These are phyloP conservation scores for Gasterosteus aculeatus DNA, from an alignment of 2,113 vertebrate species.

Conservation along the genomic window DNA sequence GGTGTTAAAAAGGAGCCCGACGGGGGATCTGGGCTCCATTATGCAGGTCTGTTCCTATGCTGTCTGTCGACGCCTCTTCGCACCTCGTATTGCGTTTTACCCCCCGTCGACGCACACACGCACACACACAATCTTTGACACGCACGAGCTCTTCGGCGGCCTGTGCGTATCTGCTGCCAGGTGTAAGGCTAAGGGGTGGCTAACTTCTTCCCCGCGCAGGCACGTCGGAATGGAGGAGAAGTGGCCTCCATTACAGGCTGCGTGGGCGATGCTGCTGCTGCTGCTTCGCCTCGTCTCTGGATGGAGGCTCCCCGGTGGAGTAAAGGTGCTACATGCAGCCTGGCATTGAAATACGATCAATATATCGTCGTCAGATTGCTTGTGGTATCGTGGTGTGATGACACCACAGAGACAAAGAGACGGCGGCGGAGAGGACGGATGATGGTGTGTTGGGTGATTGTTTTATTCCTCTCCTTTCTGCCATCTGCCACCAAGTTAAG, in stretches of 20 bases:
- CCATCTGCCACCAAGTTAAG: conserved; percentile 1
- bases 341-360: conserved; percentile 17
- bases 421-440: background rate
- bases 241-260: conserved; percentile 51
- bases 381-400: conserved; percentile 25
- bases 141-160: conserved; percentile 53
- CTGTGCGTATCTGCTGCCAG: conserved; percentile 57
- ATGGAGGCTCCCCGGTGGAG: conserved; percentile 11
- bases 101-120: conserved; percentile 78
- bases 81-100: conserved; percentile 97
- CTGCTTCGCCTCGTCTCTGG: background rate
- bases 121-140: conserved; percentile 34
- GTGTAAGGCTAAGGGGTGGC: conserved; percentile 72
- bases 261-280: conserved; percentile 59
- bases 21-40: conserved; percentile 83
- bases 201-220: conserved; percentile 44
- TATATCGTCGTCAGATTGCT: conserved; percentile 22
- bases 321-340: conserved; percentile 50
- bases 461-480: background rate
- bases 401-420: background rate
- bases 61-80: conserved; percentile 89
- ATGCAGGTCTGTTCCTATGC: conserved; percentile 97
- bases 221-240: conserved; percentile 42
- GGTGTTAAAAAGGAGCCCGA: conserved; percentile 92
- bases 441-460: background rate